phyloP scores from a whole-genome alignment of 2,888 invertebrate genomes.

The Dinocampus coccinellae region DNA sequence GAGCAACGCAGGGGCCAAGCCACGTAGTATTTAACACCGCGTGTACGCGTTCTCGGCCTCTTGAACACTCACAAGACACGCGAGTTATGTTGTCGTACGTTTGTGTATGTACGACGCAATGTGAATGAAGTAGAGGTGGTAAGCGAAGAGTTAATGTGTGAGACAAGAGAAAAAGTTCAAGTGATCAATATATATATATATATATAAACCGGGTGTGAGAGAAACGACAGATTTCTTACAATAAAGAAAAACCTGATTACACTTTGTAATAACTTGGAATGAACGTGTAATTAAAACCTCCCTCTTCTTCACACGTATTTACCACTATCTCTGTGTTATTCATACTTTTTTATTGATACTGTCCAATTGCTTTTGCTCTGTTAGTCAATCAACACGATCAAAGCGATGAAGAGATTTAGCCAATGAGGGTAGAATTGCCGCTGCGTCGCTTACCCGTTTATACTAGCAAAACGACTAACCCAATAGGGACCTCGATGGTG shows the following conservation, averaged over 20 bases:
- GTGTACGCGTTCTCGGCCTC: slow-evolving; percentile 39
- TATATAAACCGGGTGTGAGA: slow-evolving; percentile 9
- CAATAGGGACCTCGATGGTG: not conserved
- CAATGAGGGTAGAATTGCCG: not conserved
- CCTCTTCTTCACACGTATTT: slow-evolving; percentile 8
- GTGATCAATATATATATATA: slow-evolving; percentile 32
- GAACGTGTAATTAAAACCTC: slow-evolving; percentile 10
- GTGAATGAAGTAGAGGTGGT: slow-evolving; percentile 20
- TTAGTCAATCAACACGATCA: not conserved
- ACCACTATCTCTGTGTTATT: not conserved
- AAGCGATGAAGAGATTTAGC: slow-evolving; percentile 17
- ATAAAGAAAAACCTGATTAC: slow-evolving; percentile 9
- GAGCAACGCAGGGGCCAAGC: slow-evolving; percentile 58
- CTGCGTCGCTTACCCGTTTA: not conserved
- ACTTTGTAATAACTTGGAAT: not conserved
- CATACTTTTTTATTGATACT: not conserved
- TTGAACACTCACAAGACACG: slow-evolving; percentile 54
- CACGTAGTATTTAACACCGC: slow-evolving; percentile 59
- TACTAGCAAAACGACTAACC: not conserved
- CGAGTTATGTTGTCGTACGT: slow-evolving; percentile 54
- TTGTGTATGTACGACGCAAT: no score
- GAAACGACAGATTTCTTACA: slow-evolving; percentile 33
- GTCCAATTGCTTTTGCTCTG: not conserved
- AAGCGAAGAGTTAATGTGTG: slow-evolving; percentile 28
- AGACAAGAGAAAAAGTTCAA: slow-evolving; percentile 28